Evolutionary conservation across 2,113 vertebrate genomes (phyloP).

Genomic region (Xyrauchen texanus): DNA sequence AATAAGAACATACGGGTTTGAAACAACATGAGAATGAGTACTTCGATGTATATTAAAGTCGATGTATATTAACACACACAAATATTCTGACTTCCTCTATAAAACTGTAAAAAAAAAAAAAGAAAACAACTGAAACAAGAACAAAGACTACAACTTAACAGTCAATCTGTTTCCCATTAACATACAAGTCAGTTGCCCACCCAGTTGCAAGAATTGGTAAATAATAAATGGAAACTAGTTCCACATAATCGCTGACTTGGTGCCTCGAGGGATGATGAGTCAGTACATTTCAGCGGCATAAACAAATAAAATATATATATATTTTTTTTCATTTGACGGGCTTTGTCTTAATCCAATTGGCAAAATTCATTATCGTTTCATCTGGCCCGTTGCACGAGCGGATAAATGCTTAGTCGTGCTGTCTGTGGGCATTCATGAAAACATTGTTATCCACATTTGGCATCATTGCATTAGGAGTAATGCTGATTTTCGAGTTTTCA

Average conservation of each 20-base stretch:
- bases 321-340: conserved; percentile 59
- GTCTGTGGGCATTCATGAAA: conserved; percentile 14
- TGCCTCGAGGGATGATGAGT: conserved; percentile 49
- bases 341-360: conserved; percentile 60
- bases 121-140: no score
- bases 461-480: conserved; percentile 36
- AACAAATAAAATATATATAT: conserved; percentile 68
- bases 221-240: conserved; percentile 67
- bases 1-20: no score
- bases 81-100: no score
- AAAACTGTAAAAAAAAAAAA: no score
- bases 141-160: no score
- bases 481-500: conserved; percentile 34
- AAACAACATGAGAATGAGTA: no score
- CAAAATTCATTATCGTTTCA: conserved; percentile 63
- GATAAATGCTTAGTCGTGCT: conserved; percentile 48
- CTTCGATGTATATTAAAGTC: no score
- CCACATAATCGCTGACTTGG: conserved; percentile 65
- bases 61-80: no score
- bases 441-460: conserved; percentile 15
- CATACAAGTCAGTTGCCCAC: conserved; percentile 59
- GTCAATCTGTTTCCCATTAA: not conserved
- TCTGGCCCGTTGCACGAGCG: conserved; percentile 32
- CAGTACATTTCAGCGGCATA: conserved; percentile 63
- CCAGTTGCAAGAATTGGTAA: conserved; percentile 5